Evolutionary conservation across 2,888 invertebrate genomes (phyloP), one percentile per base, ranked within the genome.

Genomic region (Trissonchulus latispiculum): DNA sequence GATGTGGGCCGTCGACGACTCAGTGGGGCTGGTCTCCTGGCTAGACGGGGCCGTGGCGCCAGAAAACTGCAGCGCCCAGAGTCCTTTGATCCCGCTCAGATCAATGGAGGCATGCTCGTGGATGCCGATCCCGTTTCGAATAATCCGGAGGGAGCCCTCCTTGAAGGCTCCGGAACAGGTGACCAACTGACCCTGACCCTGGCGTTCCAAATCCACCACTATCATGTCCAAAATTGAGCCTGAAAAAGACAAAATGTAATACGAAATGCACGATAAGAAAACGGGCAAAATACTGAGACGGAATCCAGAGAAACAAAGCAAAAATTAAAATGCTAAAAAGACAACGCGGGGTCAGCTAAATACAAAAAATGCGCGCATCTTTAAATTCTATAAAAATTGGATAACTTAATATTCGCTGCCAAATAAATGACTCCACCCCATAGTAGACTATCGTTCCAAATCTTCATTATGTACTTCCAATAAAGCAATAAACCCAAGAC

Each of bases 91-190:
- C 72, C 95, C 95, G 2, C 93, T 91, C 78, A 97, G 86, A 86
- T 99, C 99, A 77, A 99, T 96, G 70, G 92, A 93, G 0, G 97
- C 97, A 83, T 95, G 93, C 84, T 97, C 97, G 78, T 82, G 80
- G 71, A 82, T 81, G 1, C 99, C 99, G 81, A 99, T 99, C 1
- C 99, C 99, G 85, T 97, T 99, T 77, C 97, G 88, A 77, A 99
- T 97, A 75, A 99, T 94, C 72, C 97, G 88, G 48, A 99, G 86
- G 0, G 96, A 95, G 0, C 99, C 99, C 86, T 97, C 96, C 84
- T 97, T 99, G 83, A 91, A 95, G 1, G 92, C 90, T 86, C 91
- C 97, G 0, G 97, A 97, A 83, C 97, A 99, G 0, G 99, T 99
- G 64, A 99, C 94, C 76, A 99, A 89, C 84, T 95, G 95, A 23